Evolutionary conservation across 2,797 vertebrate species (phyloP).

Genomic region (Microcaecilia unicolor): DNA sequence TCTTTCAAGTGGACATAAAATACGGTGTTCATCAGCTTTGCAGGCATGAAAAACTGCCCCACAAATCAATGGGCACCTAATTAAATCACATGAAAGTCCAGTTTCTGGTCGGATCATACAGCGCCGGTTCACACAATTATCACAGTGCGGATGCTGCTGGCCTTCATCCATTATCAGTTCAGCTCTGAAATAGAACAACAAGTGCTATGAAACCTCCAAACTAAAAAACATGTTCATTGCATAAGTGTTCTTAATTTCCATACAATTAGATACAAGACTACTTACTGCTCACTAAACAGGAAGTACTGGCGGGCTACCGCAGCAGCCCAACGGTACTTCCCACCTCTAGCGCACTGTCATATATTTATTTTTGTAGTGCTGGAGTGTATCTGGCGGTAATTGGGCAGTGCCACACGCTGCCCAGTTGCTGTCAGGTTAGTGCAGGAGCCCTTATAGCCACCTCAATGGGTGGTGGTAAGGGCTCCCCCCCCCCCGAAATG

Average conservation of each 20-base stretch:
- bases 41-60: conserved; percentile 93
- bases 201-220: neutral
- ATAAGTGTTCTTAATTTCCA: neutral
- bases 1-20: conserved; percentile 87
- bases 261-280: too few species aligned
- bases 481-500: too few species aligned
- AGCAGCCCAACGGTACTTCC: too few species aligned
- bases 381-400: too few species aligned
- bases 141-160: conserved; percentile 81
- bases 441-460: too few species aligned
- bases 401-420: too few species aligned
- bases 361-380: too few species aligned
- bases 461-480: too few species aligned
- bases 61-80: conserved; percentile 86
- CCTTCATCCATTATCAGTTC: conserved; percentile 69
- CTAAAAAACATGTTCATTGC: neutral
- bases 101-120: conserved; percentile 88
- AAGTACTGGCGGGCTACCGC: too few species aligned
- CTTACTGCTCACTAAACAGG: too few species aligned
- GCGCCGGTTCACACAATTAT: conserved; percentile 89
- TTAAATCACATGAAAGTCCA: conserved; percentile 82
- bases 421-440: too few species aligned
- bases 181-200: conserved; percentile 27
- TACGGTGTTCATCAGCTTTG: conserved; percentile 83
- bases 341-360: too few species aligned